Percentiles rank a stretch among this genome's conserved stretches.
Conservation (phyloP, 2,888 invertebrate genomes). For the Hirtodrosophila duncani region DNA sequence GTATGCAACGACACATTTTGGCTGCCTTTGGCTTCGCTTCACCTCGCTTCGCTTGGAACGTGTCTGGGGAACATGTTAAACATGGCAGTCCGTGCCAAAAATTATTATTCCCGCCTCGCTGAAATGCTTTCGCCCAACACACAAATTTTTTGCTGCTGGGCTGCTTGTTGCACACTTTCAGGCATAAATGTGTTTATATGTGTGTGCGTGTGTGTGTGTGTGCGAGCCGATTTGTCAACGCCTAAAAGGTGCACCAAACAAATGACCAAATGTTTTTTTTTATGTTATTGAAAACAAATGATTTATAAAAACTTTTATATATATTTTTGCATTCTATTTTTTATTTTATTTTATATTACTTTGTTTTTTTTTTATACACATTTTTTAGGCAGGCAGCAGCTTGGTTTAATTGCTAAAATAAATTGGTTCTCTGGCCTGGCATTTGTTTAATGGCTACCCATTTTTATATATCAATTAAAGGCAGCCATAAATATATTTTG, state of each 20-base stretch:
- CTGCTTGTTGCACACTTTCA: slow-evolving; percentile 41
- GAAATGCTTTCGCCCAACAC: slow-evolving; percentile 53
- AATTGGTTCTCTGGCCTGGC: slow-evolving; percentile 49
- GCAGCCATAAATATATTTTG: slow-evolving; percentile 55
- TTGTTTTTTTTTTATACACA: slow-evolving; percentile 12
- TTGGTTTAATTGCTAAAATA: slow-evolving; percentile 74
- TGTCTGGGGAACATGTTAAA: slow-evolving; percentile 77
- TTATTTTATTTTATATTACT: slow-evolving; percentile 31
- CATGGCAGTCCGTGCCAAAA: slow-evolving; percentile 77
- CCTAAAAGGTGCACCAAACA: too few species aligned
- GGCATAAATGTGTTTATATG: slow-evolving; percentile 17
- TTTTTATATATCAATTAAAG: slow-evolving; percentile 73
- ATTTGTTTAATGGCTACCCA: slow-evolving; percentile 62
- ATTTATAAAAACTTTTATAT: slow-evolving; percentile 50
- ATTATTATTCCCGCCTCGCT: slow-evolving; percentile 75
- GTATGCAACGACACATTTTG: slow-evolving; percentile 52
- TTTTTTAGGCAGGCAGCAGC: slow-evolving; percentile 49
- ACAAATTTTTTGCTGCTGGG: slow-evolving; percentile 58
- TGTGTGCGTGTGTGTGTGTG: slow-evolving; percentile 2
- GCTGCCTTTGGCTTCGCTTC: too few species aligned
- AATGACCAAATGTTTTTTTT: slow-evolving; percentile 70
- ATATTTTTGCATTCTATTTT: slow-evolving; percentile 58
- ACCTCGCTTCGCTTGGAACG: slow-evolving; percentile 36
- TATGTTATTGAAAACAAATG: slow-evolving; percentile 66
- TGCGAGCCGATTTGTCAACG: slow-evolving; percentile 71